Conservation (phyloP, 2,797 vertebrate genomes). For the Sebastiscus albofasciatus region DNA sequence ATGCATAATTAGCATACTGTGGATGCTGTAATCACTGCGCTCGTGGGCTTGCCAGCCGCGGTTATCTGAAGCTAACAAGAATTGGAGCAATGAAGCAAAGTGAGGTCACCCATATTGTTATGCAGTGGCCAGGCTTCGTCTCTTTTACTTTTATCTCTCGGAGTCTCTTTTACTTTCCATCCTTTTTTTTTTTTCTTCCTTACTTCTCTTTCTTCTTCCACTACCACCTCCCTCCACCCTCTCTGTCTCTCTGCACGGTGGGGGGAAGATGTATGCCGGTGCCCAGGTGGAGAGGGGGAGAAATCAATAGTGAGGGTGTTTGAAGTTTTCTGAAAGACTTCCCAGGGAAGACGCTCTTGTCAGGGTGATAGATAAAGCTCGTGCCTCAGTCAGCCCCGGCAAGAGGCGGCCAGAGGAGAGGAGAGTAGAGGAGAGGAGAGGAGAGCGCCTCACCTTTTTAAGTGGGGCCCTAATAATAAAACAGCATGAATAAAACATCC, state of each 20-base stretch:
- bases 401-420: conserved; percentile 78
- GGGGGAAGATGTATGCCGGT: conserved; percentile 83
- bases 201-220: conserved; percentile 72
- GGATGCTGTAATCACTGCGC: conserved; percentile 53
- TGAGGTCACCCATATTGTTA: conserved; percentile 81
- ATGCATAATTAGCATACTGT: conserved; percentile 58
- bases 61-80: conserved; percentile 64
- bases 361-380: conserved; percentile 89
- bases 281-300: conserved; percentile 82
- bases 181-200: conserved; percentile 43
- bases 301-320: conserved; percentile 88
- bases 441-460: conserved; percentile 88
- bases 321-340: conserved; percentile 91
- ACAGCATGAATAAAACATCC: conserved; percentile 90
- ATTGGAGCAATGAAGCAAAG: conserved; percentile 72
- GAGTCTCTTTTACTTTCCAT: conserved; percentile 71
- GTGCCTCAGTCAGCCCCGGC: conserved; percentile 76
- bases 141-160: conserved; percentile 78
- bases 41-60: conserved; percentile 33
- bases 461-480: conserved; percentile 90
- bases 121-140: conserved; percentile 72
- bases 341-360: conserved; percentile 88
- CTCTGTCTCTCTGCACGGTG: conserved; percentile 58
- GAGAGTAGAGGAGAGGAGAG: conserved; percentile 64
- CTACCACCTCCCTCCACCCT: conserved; percentile 59